Conservation (phyloP, 2,113 vertebrate genomes). For the Neomonachus schauinslandi region DNA sequence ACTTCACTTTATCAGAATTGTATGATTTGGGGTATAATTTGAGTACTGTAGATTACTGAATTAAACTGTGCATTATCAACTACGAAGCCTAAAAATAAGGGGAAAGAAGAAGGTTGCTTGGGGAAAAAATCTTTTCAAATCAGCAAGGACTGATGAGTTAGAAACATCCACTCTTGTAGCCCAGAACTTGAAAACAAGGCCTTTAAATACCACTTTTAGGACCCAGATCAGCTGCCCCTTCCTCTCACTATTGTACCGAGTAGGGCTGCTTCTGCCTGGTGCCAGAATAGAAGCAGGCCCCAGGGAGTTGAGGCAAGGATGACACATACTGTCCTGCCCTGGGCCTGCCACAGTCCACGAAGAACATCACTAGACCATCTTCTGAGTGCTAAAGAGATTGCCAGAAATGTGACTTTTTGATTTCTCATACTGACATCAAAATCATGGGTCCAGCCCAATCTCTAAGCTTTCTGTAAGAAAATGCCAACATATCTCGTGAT, state of each 20-base stretch:
- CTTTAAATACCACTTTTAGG: not conserved
- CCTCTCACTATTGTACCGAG: not conserved
- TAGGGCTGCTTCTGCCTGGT: not conserved
- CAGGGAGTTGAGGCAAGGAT: not conserved
- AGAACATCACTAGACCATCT: not conserved
- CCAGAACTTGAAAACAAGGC: not conserved
- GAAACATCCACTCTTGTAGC: not conserved
- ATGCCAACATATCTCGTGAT: not conserved
- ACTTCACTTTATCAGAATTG: slow-evolving; percentile 19
- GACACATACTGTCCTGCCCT: not conserved
- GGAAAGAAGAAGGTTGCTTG: not conserved
- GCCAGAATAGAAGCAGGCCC: not conserved
- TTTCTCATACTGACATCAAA: slow-evolving; percentile 16
- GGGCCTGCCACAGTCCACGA: not conserved
- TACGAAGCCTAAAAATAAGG: not conserved
- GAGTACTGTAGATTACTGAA: not conserved
- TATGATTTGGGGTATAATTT: slow-evolving; percentile 17
- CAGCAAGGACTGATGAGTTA: not conserved
- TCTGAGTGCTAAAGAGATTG: not conserved
- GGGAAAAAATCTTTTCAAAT: not conserved
- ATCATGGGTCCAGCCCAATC: not conserved
- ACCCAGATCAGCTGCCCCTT: not conserved
- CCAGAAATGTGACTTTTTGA: not conserved
- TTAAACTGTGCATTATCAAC: not conserved
- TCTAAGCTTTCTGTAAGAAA: slow-evolving; percentile 7